These are phyloP conservation scores for Anabacerthia variegaticeps DNA, from an alignment of 2,797 vertebrate species.

Conservation along the genomic window DNA sequence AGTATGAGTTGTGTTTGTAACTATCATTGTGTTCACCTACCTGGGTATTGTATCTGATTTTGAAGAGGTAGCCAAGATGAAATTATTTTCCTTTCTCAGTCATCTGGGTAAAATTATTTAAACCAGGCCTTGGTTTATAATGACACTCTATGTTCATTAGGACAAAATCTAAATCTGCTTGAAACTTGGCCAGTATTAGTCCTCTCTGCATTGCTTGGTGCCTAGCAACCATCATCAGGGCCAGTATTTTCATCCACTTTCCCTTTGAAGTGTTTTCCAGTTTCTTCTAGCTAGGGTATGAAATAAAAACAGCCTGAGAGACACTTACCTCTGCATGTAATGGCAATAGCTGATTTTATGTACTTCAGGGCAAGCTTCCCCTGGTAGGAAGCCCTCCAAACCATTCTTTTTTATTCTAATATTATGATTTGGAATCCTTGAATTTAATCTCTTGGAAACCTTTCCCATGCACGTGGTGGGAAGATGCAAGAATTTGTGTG, in stretches of 20 bases:
- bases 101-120: not conserved
- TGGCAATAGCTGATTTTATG: constrained; percentile 14
- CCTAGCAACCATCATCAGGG: constrained; percentile 71
- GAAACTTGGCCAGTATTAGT: constrained; percentile 25
- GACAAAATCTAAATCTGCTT: constrained; percentile 52
- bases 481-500: not conserved
- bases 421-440: constrained; percentile 31
- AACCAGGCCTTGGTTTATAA: constrained; percentile 1
- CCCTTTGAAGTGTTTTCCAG: constrained; percentile 49
- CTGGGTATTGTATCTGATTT: not conserved
- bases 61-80: not conserved
- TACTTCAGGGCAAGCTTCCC: constrained; percentile 28
- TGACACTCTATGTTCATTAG: constrained; percentile 28
- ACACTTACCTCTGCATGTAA: constrained; percentile 6
- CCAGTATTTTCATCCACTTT: constrained; percentile 29
- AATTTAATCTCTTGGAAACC: not conserved
- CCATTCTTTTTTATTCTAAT: constrained; percentile 14
- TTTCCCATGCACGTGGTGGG: not conserved
- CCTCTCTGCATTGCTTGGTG: constrained; percentile 55
- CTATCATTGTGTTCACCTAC: not conserved
- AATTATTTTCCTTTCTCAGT: not conserved
- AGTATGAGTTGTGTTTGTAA: not conserved
- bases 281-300: constrained; percentile 31
- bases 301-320: constrained; percentile 47
- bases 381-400: constrained; percentile 17